Percentiles rank a stretch among this genome's conserved stretches.
Conservation (phyloP, 1,140 invertebrate species). For the Nephotettix cincticeps region DNA sequence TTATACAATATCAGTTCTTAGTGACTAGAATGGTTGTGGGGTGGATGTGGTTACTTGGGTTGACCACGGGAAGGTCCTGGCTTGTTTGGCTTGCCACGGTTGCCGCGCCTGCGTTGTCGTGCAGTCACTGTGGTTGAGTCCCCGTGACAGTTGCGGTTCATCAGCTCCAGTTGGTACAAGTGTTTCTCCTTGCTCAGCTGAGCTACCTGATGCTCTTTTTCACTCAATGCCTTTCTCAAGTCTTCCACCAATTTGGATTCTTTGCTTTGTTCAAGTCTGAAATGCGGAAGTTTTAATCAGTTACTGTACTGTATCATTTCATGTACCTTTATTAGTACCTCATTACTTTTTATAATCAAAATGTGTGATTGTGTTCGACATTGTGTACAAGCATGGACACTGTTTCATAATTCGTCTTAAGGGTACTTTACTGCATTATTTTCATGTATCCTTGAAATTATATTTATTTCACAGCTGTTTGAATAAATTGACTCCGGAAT, state of each 20-base stretch:
- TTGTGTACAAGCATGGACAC: too few relatives aligned
- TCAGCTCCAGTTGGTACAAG: slow-evolving; percentile 35
- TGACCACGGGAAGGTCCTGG: not conserved
- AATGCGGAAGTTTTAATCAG: too few relatives aligned
- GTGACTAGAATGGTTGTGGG: slow-evolving; percentile 16
- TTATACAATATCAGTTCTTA: slow-evolving; percentile 10
- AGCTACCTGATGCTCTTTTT: slow-evolving; percentile 56
- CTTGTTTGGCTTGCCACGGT: slow-evolving; percentile 12
- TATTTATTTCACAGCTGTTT: too few relatives aligned
- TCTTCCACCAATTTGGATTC: slow-evolving; percentile 55
- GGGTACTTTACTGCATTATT: too few relatives aligned
- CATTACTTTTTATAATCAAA: too few relatives aligned
- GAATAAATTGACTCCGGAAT: too few relatives aligned
- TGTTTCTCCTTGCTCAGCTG: slow-evolving; percentile 54
- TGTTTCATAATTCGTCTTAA: too few relatives aligned
- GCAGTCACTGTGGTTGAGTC: slow-evolving; percentile 15
- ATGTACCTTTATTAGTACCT: too few relatives aligned
- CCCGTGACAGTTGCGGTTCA: slow-evolving; percentile 31
- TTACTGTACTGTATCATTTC: too few relatives aligned
- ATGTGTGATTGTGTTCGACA: too few relatives aligned
- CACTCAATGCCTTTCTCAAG: slow-evolving; percentile 52
- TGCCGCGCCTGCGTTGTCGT: slow-evolving; percentile 16
- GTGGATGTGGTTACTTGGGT: not conserved
- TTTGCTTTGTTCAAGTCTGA: slow-evolving; percentile 56
- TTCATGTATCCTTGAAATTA: too few relatives aligned